phyloP scores from a whole-genome alignment of 2,888 invertebrate genomes.

The Eudemis profundana region DNA sequence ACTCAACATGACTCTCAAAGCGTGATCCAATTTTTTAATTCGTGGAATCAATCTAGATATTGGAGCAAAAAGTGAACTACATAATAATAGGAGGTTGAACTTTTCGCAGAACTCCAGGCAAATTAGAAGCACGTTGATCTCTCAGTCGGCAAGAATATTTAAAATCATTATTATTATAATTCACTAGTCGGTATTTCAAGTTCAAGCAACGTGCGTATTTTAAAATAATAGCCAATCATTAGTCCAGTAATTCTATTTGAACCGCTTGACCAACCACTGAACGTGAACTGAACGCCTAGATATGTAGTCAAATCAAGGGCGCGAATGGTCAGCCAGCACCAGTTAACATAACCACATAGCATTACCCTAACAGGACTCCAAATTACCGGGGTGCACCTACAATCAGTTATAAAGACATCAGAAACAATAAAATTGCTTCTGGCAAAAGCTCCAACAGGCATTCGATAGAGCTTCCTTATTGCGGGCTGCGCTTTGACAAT shows the following conservation, averaged over 20 bases:
- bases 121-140: background rate
- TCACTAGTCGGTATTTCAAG: too few relatives aligned
- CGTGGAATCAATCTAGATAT: constrained; percentile 16
- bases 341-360: constrained; percentile 21
- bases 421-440: constrained; percentile 60
- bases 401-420: constrained; percentile 42
- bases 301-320: background rate
- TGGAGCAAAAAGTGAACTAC: constrained; percentile 12
- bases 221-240: too few relatives aligned
- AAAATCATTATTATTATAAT: background rate
- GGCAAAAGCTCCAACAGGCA: constrained; percentile 52
- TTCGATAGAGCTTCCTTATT: constrained; percentile 60
- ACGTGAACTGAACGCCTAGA: background rate
- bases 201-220: too few relatives aligned
- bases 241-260: too few relatives aligned
- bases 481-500: constrained; percentile 41
- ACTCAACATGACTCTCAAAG: constrained; percentile 34
- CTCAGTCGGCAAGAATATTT: background rate
- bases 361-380: constrained; percentile 27
- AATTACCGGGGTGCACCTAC: constrained; percentile 17
- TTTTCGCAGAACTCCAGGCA: constrained; percentile 3
- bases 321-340: constrained; percentile 18
- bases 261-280: background rate
- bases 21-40: constrained; percentile 51
- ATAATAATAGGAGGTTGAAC: constrained; percentile 1